These are phyloP conservation scores for Petrolisthes cinctipes DNA, from an alignment of 2,888 invertebrate species.

Conservation along the genomic window DNA sequence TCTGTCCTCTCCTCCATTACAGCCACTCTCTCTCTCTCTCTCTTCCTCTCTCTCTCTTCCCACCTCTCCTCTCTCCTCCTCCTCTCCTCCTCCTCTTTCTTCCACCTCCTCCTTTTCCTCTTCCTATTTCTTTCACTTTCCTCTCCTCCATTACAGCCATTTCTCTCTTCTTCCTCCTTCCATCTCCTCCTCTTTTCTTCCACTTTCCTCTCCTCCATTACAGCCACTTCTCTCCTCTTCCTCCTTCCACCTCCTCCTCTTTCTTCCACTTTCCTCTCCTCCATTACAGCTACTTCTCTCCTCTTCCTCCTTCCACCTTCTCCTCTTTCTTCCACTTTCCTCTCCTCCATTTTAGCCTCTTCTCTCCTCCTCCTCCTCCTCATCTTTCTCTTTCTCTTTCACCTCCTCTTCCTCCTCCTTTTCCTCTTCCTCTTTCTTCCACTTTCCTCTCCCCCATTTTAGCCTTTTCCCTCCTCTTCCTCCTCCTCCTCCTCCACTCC, in stretches of 20 bases:
- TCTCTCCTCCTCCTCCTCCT: background rate
- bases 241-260: background rate
- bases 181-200: background rate
- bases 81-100: background rate
- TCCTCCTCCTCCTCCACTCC: background rate
- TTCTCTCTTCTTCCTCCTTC: background rate
- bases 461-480: background rate
- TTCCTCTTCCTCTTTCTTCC: background rate
- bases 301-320: background rate
- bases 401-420: constrained; percentile 4
- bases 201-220: background rate
- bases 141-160: background rate
- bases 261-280: background rate
- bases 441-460: background rate
- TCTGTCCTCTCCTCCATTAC: background rate
- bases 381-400: background rate
- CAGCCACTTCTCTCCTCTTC: background rate
- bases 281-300: background rate
- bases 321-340: background rate
- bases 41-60: background rate
- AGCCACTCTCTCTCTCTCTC: background rate
- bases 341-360: background rate
- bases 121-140: background rate
- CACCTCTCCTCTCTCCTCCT: background rate
- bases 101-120: background rate